Evolutionary conservation across 2,113 vertebrate genomes (phyloP), one percentile per base, ranked within the genome.

Genomic region (Podocnemis expansa): DNA sequence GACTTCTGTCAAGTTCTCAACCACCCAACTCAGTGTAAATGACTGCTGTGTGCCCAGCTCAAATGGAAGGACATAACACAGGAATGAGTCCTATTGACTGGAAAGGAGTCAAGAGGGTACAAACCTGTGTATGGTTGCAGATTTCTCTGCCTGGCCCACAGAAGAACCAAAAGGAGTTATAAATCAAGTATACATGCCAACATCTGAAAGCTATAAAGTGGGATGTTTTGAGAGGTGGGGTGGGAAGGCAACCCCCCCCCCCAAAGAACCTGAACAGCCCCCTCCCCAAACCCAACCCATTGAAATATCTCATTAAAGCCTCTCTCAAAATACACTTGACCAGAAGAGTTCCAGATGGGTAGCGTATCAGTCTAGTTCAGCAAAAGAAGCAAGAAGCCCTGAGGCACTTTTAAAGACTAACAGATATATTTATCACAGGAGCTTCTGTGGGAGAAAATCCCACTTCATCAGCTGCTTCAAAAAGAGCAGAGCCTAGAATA

Each of bases 231-330:
- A 6, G 1, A 54, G 13, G 63, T 38, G 3, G 2, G 25, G 51
- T 45, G 70, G 49, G 67, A 76, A 31, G 84, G 76, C 67, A 12
- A 24, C 5, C 0, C 0, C 47, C 47, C 6, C 47, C 47, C 47
- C 5, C 5, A 29, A 27, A 2, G 1, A 27, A 13, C 11, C 14
- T 8, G 6, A 67, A 47, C 43, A 6, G 10, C 47, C 10, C 47
- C 47, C 10, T 10, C 47, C 47, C 47, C 47, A 47, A 47, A 47
- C 47, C 47, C 91, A 25, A 17, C 55, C 41, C 93, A 79, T 52
- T 63, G 89, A 94, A 88, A 0, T 94, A 96, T 96, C 96, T 94
- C 95, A 79, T 54, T 76, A 54, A 3, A 55, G 81, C 34, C 67
- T 81, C 92, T 22, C 92, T 22, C 83, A 89, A 91, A 82, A 60